Base-by-base conservation (phyloP, 2,888 invertebrate genomes). In the Zygogramma bicolorata region DNA sequence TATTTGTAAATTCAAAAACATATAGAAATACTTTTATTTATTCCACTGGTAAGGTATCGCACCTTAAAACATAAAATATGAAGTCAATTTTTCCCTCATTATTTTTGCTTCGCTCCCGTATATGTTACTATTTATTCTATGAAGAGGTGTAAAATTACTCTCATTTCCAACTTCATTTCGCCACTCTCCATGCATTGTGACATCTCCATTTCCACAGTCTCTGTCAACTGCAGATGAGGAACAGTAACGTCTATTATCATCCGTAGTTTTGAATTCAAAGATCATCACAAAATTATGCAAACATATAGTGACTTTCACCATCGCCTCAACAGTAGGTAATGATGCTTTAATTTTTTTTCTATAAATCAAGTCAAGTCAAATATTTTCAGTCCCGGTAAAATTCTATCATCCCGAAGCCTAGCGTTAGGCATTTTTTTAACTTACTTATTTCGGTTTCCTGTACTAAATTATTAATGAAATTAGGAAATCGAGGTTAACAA, bases 31-130 rank as follows among this genome's bases (percentile, higher is more conserved):
- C n/a, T 31, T 53, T 22, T 15, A 66, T 27, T 66, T 40, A 58
- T 66, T 58, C 58, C 66, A 66, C 27, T 66, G 66, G 15, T 58
- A 66, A 13, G 57, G 57, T 6, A 66, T 58, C n/a, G 65, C 27
- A 38, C 57, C 65, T 57, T 65, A 34, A 53, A 27, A 27, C 31
- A 57, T 53, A 53, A 65, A 65, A 27, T 65, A 65, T 20, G 34
- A 29, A 53, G 31, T 22, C 20, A 57, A 57, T 53, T 13, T 15
- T 22, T 65, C 57, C 34, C 65, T 65, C 65, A 65, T 58, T 27
- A 22, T 31, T 57, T 34, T 25, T 53, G 65, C 57, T 31, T 53
- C 22, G 57, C 29, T 65, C 22, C 65, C 65, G 57, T 65, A 57
- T 38, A 53, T 65, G 22, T 53, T 65, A 57, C 15, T 57, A 31